Conservation (phyloP, 2,797 vertebrate genomes). For the Sandelia bainsii region DNA sequence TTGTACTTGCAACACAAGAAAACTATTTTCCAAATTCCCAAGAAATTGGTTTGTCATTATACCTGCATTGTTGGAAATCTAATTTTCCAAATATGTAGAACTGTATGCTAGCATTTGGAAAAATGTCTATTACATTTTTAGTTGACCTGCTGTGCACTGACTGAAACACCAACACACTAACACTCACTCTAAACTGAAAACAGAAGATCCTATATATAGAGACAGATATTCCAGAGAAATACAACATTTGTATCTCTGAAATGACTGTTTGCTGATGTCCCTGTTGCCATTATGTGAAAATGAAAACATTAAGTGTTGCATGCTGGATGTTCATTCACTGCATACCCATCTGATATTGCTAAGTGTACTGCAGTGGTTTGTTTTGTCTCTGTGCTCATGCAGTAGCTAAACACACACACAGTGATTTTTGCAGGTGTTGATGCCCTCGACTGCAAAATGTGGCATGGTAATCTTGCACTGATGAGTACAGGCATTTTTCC, state of each 20-base stretch:
- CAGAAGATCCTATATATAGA: not conserved
- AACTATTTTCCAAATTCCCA: not conserved
- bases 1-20: not conserved
- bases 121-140: not conserved
- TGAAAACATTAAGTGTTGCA: constrained; percentile 8
- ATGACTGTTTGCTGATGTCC: constrained; percentile 6
- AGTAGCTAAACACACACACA: not conserved
- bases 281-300: not conserved
- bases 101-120: not conserved
- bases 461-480: constrained; percentile 24
- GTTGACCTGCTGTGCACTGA: not conserved
- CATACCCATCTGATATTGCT: constrained; percentile 14
- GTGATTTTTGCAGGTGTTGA: constrained; percentile 23
- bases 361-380: not conserved
- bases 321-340: not conserved
- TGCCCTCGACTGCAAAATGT: constrained; percentile 38
- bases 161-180: not conserved
- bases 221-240: not conserved
- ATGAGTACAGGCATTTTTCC: constrained; percentile 18
- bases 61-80: not conserved
- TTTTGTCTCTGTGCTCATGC: not conserved
- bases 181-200: not conserved
- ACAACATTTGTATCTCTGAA: not conserved
- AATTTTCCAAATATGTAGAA: not conserved
- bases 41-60: not conserved